Evolutionary conservation across 2,113 vertebrate genomes (phyloP).

Genomic region (Pagrus major): DNA sequence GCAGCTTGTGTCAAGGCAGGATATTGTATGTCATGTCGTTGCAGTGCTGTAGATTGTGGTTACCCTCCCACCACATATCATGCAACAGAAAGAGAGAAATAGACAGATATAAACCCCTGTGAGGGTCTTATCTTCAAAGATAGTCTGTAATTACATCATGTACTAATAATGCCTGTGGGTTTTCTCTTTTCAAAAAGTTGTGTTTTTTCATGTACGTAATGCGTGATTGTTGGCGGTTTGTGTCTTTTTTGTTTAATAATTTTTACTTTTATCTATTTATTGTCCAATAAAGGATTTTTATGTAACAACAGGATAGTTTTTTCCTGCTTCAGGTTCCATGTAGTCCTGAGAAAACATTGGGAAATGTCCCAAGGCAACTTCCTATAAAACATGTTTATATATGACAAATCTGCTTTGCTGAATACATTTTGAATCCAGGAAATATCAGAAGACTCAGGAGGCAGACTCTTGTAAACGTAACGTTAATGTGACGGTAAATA

Average conservation of each 20-base stretch:
- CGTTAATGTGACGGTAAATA: too few relatives aligned
- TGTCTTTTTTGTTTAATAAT: not conserved
- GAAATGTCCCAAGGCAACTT: not conserved
- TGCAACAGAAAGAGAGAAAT: slow-evolving; percentile 19
- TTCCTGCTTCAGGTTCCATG: not conserved
- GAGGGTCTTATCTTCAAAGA: slow-evolving; percentile 15
- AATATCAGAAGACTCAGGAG: too few relatives aligned
- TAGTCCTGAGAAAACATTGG: not conserved
- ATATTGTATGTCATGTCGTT: slow-evolving; percentile 65
- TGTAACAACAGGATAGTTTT: not conserved
- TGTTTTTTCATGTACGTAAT: slow-evolving; percentile 19
- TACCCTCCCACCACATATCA: slow-evolving; percentile 37
- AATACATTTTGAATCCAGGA: not conserved
- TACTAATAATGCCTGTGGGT: not conserved
- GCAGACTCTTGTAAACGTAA: too few relatives aligned
- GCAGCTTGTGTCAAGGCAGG: slow-evolving; percentile 61
- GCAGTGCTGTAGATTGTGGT: slow-evolving; percentile 52
- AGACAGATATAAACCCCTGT: slow-evolving; percentile 1
- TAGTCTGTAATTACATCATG: slow-evolving; percentile 8
- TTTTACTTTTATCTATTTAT: not conserved
- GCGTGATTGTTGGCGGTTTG: not conserved
- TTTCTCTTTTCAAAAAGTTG: not conserved
- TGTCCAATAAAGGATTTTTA: not conserved
- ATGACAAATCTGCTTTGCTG: not conserved
- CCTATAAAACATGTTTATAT: not conserved